These are phyloP conservation scores for Bembecia ichneumoniformis DNA, from an alignment of 2,888 invertebrate genomes.

Conservation along the genomic window DNA sequence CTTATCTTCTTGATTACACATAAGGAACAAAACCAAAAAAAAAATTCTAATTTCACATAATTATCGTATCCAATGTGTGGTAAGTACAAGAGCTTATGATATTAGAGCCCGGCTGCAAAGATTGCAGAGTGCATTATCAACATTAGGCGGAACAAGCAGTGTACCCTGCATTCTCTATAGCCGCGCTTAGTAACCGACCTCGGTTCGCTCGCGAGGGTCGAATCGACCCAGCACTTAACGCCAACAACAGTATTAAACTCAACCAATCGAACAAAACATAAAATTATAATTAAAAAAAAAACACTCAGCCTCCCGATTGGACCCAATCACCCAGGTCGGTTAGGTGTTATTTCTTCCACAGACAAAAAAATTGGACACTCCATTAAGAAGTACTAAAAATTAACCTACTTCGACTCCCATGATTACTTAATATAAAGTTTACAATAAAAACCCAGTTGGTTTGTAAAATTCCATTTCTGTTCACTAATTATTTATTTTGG, in stretches of 20 bases:
- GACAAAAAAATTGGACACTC: slow-evolving; percentile 40
- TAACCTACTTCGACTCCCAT: slow-evolving; percentile 33
- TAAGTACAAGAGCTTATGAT: slow-evolving; percentile 54
- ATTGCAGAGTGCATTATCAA: slow-evolving; percentile 63
- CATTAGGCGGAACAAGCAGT: slow-evolving; percentile 69
- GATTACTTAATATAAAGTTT: neutral
- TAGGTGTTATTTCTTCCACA: slow-evolving; percentile 45
- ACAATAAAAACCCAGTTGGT: neutral
- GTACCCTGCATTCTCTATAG: slow-evolving; percentile 62
- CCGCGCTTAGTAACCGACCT: slow-evolving; percentile 33
- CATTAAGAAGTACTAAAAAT: slow-evolving; percentile 61
- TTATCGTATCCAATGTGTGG: slow-evolving; percentile 59
- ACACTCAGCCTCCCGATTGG: slow-evolving; percentile 16
- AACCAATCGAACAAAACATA: slow-evolving; percentile 23
- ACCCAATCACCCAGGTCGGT: slow-evolving; percentile 28
- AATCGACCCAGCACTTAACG: neutral
- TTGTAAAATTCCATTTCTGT: slow-evolving; percentile 25
- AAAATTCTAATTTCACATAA: slow-evolving; percentile 43
- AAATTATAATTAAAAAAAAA: slow-evolving; percentile 1
- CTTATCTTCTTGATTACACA: slow-evolving; percentile 62
- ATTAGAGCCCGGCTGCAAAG: slow-evolving; percentile 56
- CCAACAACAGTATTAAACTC: slow-evolving; percentile 7
- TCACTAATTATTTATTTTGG: slow-evolving; percentile 42
- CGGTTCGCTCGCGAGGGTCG: slow-evolving; percentile 11
- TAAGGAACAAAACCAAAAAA: slow-evolving; percentile 71